Conservation (phyloP, 2,113 vertebrate species). For the Lagopus leucura region DNA sequence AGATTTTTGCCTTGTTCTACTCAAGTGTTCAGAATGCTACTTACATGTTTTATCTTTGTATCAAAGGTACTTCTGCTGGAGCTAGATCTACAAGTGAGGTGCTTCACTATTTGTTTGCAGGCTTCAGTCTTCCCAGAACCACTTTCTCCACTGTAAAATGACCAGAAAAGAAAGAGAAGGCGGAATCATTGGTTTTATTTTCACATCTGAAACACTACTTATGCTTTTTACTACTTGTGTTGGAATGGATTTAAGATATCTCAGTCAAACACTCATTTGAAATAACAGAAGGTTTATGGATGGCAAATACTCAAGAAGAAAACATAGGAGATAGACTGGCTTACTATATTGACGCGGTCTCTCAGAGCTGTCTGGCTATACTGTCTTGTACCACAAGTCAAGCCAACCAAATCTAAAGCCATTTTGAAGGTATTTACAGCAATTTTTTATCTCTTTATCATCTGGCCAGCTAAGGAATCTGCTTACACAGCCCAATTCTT, state of each 20-base stretch:
- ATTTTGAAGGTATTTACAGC: background rate
- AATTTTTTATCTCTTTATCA: background rate
- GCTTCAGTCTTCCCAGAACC: conserved; percentile 94
- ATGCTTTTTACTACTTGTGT: background rate
- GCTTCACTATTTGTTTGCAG: conserved; percentile 89
- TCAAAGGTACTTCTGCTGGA: conserved; percentile 81
- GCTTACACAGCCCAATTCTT: background rate
- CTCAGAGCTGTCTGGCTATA: background rate
- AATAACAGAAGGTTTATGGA: background rate
- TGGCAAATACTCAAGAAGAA: background rate
- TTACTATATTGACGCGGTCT: background rate
- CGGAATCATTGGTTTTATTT: background rate
- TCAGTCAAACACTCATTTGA: conserved; percentile 1
- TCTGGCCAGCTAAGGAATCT: background rate
- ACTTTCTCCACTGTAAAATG: conserved; percentile 87
- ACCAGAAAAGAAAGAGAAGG: background rate
- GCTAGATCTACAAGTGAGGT: conserved; percentile 84
- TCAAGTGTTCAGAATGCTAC: conserved; percentile 46
- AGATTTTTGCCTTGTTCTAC: background rate
- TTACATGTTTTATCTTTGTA: conserved; percentile 89
- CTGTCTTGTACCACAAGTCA: background rate
- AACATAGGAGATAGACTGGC: background rate
- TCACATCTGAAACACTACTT: background rate
- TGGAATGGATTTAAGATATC: background rate
- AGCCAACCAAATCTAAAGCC: background rate